These are phyloP conservation scores for Orientallactaga sibirica DNA, from an alignment of 2,797 vertebrate genomes.

Conservation along the genomic window DNA sequence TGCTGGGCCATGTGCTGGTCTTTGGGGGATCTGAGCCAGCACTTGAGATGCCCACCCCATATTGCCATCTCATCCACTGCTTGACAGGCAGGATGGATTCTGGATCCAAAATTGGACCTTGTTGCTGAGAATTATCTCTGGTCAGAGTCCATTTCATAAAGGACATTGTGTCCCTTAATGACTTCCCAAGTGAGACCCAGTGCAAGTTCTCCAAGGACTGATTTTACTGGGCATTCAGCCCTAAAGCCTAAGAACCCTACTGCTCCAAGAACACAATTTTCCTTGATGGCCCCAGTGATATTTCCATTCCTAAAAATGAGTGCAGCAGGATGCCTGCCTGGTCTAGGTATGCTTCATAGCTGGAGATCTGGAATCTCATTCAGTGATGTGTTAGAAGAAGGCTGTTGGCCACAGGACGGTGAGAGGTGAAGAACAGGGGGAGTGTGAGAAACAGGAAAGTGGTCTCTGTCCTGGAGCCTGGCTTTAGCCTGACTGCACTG, in stretches of 20 bases:
- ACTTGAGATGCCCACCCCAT: neutral
- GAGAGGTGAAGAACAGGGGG: neutral
- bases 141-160: neutral
- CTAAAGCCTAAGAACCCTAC: neutral
- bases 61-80: neutral
- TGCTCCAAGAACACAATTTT: neutral
- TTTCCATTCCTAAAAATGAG: neutral
- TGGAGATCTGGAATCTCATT: neutral
- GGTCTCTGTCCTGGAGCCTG: neutral
- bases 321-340: neutral
- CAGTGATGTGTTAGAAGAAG: neutral
- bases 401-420: neutral
- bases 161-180: neutral
- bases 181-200: neutral
- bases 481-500: no score
- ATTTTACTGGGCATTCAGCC: neutral
- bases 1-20: rapidly evolving
- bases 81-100: neutral
- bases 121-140: neutral
- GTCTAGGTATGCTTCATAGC: neutral
- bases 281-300: neutral
- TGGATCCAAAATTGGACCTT: neutral
- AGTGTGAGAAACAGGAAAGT: neutral
- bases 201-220: neutral
- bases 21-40: neutral